Conservation (phyloP, 2,888 invertebrate genomes). For the Habroteleia sp. region DNA sequence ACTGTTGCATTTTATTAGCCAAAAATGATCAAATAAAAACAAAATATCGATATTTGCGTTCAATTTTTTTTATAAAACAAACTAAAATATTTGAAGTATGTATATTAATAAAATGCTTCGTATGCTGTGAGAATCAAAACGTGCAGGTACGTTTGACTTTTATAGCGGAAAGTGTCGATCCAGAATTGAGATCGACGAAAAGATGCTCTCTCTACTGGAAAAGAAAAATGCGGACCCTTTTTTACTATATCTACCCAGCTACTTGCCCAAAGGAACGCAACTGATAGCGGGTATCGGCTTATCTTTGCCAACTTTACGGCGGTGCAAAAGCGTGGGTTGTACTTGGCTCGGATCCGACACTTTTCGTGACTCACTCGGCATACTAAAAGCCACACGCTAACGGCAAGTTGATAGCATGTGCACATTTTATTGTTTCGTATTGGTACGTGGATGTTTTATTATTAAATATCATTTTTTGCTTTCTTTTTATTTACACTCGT, state of each 20-base stretch:
- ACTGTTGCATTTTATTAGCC: conserved; percentile 6
- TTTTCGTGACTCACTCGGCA: conserved; percentile 64
- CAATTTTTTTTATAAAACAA: conserved; percentile 28
- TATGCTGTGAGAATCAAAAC: conserved; percentile 51
- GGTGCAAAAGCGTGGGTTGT: conserved; percentile 64
- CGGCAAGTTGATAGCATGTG: conserved; percentile 63
- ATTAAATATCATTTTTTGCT: conserved; percentile 55
- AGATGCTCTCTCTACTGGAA: conserved; percentile 52
- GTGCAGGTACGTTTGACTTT: conserved; percentile 42
- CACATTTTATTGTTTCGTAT: conserved; percentile 64
- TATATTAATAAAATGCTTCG: conserved; percentile 46
- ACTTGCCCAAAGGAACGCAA: conserved; percentile 65
- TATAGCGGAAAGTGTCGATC: conserved; percentile 56
- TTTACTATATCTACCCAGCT: conserved; percentile 45
- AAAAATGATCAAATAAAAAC: conserved; percentile 14
- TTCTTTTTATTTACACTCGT: conserved; percentile 52
- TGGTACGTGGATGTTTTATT: conserved; percentile 60
- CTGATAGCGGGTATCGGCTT: conserved; percentile 62
- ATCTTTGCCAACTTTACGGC: conserved; percentile 64
- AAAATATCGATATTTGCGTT: conserved; percentile 1
- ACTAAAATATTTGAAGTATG: conserved; percentile 27
- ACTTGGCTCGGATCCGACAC: conserved; percentile 64
- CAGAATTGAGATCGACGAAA: conserved; percentile 56
- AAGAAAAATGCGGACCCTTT: conserved; percentile 57
- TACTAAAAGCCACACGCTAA: conserved; percentile 64